phyloP scores from a whole-genome alignment of 1,140 invertebrate species.

The Reticulitermes speratus region DNA sequence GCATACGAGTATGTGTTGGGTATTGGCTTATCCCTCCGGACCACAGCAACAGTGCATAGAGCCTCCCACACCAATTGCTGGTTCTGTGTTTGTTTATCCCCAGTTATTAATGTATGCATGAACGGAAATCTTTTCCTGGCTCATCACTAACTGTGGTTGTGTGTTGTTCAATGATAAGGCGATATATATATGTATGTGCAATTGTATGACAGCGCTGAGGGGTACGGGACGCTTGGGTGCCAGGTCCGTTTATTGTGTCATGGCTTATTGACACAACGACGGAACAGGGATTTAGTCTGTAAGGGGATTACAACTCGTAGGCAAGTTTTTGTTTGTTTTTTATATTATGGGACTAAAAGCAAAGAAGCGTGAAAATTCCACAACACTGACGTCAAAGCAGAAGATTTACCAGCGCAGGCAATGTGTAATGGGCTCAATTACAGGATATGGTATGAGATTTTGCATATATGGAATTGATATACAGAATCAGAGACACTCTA shows the following conservation, averaged over 20 bases:
- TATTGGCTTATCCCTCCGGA: neutral
- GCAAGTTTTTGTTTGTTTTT: neutral
- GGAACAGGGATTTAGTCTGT: neutral
- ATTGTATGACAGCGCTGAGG: neutral
- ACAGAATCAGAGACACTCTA: too few species aligned
- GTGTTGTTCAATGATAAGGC: neutral
- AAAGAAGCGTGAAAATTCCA: too few species aligned
- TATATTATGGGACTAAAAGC: neutral
- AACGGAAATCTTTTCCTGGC: neutral
- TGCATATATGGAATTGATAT: too few species aligned
- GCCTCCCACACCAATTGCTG: neutral
- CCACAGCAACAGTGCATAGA: neutral
- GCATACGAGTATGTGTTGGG: neutral
- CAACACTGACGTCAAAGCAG: too few species aligned
- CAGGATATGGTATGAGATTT: too few species aligned
- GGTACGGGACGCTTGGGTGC: neutral
- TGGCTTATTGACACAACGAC: neutral
- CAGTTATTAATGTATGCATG: neutral
- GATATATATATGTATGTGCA: neutral
- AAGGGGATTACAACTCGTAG: neutral
- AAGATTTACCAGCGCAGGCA: too few species aligned
- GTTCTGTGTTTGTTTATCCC: neutral
- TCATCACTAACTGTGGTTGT: neutral
- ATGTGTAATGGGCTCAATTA: too few species aligned
- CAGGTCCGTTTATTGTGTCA: neutral